Evolutionary conservation across 2,113 vertebrate species (phyloP).

Genomic region (Oreochromis aureus): DNA sequence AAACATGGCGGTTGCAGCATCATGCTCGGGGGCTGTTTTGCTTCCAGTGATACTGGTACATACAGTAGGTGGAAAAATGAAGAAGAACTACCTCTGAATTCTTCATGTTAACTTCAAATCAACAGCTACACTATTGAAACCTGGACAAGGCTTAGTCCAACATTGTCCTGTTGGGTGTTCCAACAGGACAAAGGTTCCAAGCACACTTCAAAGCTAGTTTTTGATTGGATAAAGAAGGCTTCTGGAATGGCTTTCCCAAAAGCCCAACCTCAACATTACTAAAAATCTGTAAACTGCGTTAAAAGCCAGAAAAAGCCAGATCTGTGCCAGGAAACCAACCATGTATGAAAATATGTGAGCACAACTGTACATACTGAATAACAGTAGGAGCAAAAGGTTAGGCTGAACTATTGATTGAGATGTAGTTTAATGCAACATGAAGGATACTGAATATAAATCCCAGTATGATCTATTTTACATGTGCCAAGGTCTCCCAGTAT

Average conservation of each 20-base stretch:
- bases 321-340: background rate
- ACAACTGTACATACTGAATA: background rate
- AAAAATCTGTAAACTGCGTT: background rate
- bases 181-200: background rate
- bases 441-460: background rate
- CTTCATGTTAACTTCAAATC: background rate
- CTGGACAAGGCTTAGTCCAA: background rate
- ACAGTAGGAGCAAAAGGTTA: background rate
- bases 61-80: background rate
- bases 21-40: background rate
- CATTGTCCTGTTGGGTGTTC: background rate
- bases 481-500: background rate
- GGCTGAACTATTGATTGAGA: background rate
- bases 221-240: background rate
- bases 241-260: background rate
- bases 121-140: background rate
- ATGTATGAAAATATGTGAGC: background rate
- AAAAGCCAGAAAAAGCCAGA: background rate
- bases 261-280: background rate
- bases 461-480: slow-evolving; percentile 2
- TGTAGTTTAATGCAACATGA: background rate
- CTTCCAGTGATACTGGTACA: background rate
- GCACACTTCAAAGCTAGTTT: background rate
- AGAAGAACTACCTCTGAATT: background rate
- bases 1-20: background rate